Base-by-base conservation (phyloP, 1,140 invertebrate species). In the Sarcophaga bullata region DNA sequence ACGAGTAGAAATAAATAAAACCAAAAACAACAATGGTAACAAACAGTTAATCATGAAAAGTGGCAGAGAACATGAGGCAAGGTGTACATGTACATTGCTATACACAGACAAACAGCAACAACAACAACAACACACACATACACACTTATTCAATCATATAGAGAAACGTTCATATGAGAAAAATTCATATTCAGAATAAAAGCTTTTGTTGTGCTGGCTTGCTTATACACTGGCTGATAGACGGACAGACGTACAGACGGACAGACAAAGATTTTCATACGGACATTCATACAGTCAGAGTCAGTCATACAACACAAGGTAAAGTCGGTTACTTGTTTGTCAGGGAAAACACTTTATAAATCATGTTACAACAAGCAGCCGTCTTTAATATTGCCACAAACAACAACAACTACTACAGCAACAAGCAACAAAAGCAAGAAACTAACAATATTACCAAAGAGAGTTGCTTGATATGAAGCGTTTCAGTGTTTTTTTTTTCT, bases 271-370 rank as follows among this genome's bases (percentile, higher is more conserved):
- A 37, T 37, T 37, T 37, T 37, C 25, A 37, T 37, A 37, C 25
- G 1, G 4, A 4, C 25, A 37, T 37, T 37, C 25, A 37, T 37
- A 37, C 25, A 37, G 1, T 37, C 25, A 37, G 25, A 37, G 25
- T 37, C 25, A 37, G 25, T 37, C 25, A 37, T 37, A 37, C 25
- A 37, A 58, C 54, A 73, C 15, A 76, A 76, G 73, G 73, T 50
- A 78, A 78, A 52, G 75, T 78, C 75, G 75, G 75, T 78, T 80
- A 68, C 80, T 80, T 80, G 80, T 80, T 80, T 80, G 80, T 80
- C 80, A 80, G 80, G 54, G 80, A 80, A 80, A 80, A 80, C 80
- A 80, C 80, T 80, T 80, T 80, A 80, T 80, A 80, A 80, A 80
- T 80, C 80, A 80, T 80, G 58, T 80, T 62, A 68, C 80, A 58